These are phyloP conservation scores for Epinotia bilunana DNA, from an alignment of 2,888 invertebrate species.

Conservation along the genomic window DNA sequence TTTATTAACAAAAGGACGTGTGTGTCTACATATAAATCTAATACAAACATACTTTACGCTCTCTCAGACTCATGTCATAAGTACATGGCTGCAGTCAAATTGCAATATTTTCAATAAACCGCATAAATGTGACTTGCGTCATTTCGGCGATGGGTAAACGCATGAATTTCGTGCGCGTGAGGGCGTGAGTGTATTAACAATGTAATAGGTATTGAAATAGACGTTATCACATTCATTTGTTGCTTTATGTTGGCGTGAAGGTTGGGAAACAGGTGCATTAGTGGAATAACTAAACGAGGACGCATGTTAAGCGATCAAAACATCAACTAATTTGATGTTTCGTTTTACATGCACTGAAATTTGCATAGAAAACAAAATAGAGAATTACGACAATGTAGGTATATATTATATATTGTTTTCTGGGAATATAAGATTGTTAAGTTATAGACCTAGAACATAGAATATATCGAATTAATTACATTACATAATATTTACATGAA, in stretches of 20 bases:
- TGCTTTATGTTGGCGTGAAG: constrained; percentile 28
- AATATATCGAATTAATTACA: too few species aligned
- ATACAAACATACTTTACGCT: constrained; percentile 7
- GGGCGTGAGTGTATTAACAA: constrained; percentile 39
- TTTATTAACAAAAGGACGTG: constrained; percentile 16
- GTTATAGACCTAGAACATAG: too few species aligned
- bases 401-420: too few species aligned
- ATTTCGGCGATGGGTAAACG: constrained; percentile 23
- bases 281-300: constrained; percentile 3
- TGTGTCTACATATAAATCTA: constrained; percentile 36
- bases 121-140: constrained; percentile 24
- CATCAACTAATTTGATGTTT: too few species aligned
- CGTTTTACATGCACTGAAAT: too few species aligned
- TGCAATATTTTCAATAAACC: constrained; percentile 22
- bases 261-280: constrained; percentile 25
- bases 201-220: constrained; percentile 23
- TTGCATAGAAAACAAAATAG: too few species aligned
- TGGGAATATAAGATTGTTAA: background rate
- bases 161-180: constrained; percentile 37
- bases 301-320: too few species aligned
- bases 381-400: too few species aligned
- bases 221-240: constrained; percentile 29
- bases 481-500: too few species aligned
- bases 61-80: background rate
- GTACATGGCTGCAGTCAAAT: constrained; percentile 6